phyloP scores from a whole-genome alignment of 2,888 invertebrate genomes.

The Eubasilissa splendida region DNA sequence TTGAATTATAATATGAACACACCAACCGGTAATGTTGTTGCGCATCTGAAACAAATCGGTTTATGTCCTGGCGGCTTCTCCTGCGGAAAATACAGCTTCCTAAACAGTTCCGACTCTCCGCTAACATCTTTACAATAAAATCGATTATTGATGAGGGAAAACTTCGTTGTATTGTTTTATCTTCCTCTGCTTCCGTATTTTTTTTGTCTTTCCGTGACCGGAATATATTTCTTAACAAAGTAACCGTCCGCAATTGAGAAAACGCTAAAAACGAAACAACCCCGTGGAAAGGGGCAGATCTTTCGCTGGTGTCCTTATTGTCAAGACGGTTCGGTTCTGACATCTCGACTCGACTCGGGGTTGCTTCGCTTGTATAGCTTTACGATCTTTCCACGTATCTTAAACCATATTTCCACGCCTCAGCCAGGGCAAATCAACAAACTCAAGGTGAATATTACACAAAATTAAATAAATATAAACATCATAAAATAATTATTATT shows the following conservation, averaged over 20 bases:
- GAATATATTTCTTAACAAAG: slow-evolving; percentile 27
- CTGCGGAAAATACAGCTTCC: slow-evolving; percentile 12
- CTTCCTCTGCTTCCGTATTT: slow-evolving; percentile 11
- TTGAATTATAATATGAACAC: too few species aligned
- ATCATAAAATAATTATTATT: too few species aligned
- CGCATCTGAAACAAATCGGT: too few species aligned
- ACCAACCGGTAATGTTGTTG: too few species aligned
- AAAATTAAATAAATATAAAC: too few species aligned
- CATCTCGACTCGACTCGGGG: too few species aligned
- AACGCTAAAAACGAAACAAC: slow-evolving; percentile 1
- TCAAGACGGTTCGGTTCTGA: too few species aligned
- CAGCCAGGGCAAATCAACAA: not conserved
- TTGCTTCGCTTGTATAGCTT: not conserved
- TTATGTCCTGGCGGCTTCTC: not conserved
- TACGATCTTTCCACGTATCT: not conserved
- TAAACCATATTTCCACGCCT: slow-evolving; percentile 3
- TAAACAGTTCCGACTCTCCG: slow-evolving; percentile 3
- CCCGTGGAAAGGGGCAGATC: not conserved
- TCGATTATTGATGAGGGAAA: slow-evolving; percentile 41
- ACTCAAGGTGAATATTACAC: not conserved
- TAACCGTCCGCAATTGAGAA: slow-evolving; percentile 10
- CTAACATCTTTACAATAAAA: slow-evolving; percentile 40
- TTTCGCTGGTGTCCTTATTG: not conserved
- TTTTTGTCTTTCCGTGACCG: slow-evolving; percentile 31
- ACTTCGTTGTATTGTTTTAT: slow-evolving; percentile 37